These are phyloP conservation scores for Epinephelus lanceolatus DNA, from an alignment of 2,113 vertebrate species.

Conservation along the genomic window DNA sequence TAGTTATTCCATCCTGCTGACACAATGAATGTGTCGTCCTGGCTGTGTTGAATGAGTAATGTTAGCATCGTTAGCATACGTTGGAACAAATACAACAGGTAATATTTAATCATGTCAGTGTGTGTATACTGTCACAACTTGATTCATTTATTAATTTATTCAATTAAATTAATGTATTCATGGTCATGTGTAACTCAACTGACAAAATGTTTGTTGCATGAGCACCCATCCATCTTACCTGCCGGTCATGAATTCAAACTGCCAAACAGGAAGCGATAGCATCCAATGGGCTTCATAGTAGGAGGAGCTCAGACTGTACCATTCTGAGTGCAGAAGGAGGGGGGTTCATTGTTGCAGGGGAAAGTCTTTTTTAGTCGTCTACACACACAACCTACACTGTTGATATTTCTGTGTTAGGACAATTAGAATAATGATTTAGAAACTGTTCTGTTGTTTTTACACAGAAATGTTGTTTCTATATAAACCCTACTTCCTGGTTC, in stretches of 20 bases:
- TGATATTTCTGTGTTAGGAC: neutral
- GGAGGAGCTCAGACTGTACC: neutral
- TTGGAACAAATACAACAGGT: neutral
- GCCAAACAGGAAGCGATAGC: neutral
- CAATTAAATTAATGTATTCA: neutral
- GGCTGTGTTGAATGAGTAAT: neutral
- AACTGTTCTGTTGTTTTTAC: neutral
- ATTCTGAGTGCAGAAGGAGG: neutral
- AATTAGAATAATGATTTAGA: neutral
- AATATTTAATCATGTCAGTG: neutral
- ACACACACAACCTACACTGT: neutral
- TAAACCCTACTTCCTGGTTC: too few species aligned
- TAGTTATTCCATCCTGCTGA: neutral
- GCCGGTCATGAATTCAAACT: neutral
- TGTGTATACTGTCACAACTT: neutral
- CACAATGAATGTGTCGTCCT: neutral
- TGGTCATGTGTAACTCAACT: neutral
- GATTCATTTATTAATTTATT: too few species aligned
- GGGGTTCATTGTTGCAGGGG: neutral
- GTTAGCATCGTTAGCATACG: neutral
- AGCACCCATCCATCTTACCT: neutral
- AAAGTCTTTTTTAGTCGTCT: neutral
- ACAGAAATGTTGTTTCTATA: neutral
- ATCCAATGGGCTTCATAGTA: neutral
- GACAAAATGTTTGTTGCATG: neutral